phyloP scores from a whole-genome alignment of 1,140 invertebrate genomes.

The Stegodyphus dumicola region DNA sequence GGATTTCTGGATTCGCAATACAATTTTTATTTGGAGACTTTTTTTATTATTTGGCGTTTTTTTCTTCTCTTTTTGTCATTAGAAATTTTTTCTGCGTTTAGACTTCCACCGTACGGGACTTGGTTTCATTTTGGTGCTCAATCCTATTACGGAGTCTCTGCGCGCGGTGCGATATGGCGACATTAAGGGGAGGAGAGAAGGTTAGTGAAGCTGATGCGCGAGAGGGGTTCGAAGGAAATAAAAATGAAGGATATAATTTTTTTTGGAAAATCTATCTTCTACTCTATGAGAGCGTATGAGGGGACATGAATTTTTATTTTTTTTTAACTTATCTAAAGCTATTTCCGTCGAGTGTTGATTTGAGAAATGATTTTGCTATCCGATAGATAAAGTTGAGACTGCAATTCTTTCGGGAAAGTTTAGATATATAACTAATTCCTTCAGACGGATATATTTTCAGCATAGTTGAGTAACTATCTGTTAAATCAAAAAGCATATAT shows the following conservation, averaged over 20 bases:
- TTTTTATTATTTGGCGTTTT: background rate
- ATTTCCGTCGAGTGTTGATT: background rate
- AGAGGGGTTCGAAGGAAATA: background rate
- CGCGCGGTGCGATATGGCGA: background rate
- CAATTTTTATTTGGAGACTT: background rate
- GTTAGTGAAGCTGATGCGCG: background rate
- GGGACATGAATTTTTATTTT: background rate
- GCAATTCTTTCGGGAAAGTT: background rate
- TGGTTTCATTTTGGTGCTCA: background rate
- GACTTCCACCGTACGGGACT: background rate
- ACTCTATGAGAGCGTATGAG: background rate
- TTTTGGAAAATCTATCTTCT: background rate
- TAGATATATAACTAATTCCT: too few species aligned
- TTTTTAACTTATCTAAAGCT: background rate
- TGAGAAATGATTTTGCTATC: background rate
- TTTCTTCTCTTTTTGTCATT: background rate
- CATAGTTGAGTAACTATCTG: too few species aligned
- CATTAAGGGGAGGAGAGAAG: background rate
- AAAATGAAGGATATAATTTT: slow-evolving; percentile 18
- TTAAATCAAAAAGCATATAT: too few species aligned
- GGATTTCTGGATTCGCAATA: background rate
- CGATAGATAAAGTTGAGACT: background rate
- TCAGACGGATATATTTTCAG: too few species aligned
- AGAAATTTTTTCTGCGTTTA: background rate
- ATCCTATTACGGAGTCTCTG: background rate